Base-by-base conservation (phyloP, 2,888 invertebrate genomes). In the Xylota sylvarum region DNA sequence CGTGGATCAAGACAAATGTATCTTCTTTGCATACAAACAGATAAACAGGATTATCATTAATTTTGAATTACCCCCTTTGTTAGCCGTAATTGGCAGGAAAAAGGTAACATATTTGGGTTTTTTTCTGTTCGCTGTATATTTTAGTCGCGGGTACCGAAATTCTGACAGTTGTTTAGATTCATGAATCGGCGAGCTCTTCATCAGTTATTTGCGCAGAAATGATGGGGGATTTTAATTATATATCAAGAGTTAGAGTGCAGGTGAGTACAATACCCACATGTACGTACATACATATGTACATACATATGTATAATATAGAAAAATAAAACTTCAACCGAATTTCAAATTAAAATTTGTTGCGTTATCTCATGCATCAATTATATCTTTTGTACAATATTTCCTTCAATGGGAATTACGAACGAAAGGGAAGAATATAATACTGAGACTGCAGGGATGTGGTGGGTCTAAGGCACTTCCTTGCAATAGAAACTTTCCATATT, bases 61-160 rank as follows among this genome's bases (percentile, higher is more conserved):
- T 83, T 72, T 83, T 72, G 65, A 78, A 83, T 83, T 60, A 83
- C 50, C 65, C 65, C 83, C 43, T 77, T 72, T 83, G 78, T 64
- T 56, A 32, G 17, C 37, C 40, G 65, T 72, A 79, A 72, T 78
- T 78, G 78, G 14, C 52, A 72, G 19, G 35, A 72, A 78, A 72
- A 72, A 72, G 79, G 70, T 72, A 72, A 40, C 35, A 46, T 50
- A 40, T 72, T 48, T 27, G 10, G 35, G 7, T 70, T 64, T 64
- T 67, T 77, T 77, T 60, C 14, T 17, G 0, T 52, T 46, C 52
- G 62, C 62, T 43, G 32, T 74, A 55, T 46, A 55, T 48, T 77
- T 43, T 48, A 37, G 14, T 67, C 76, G 76, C 76, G 65, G 65
- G 37, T 48, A 37, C 58, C 27, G 10, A 58, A 65, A 79, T 79